A percentile compares a stretch with the other conserved stretches of the same genome.
phyloP scores from a whole-genome alignment of 2,113 vertebrate genomes.

The Hypanus sabinus region DNA sequence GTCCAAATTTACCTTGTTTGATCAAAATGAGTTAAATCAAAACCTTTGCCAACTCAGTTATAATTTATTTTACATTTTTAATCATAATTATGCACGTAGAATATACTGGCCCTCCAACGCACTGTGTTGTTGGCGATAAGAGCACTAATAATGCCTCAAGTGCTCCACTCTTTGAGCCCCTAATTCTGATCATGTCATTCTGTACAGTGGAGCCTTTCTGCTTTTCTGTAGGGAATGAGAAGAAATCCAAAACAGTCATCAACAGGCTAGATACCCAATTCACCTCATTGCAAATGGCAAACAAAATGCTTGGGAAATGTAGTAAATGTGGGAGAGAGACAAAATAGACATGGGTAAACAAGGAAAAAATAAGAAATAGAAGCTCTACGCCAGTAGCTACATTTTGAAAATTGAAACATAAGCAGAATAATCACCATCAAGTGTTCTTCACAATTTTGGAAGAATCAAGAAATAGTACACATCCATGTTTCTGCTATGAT shows the following conservation, averaged over 20 bases:
- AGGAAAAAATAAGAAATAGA: not conserved
- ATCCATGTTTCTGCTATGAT: not conserved
- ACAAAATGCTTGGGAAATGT: not conserved
- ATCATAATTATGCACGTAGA: not conserved
- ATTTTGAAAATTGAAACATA: not conserved
- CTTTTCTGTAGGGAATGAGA: not conserved
- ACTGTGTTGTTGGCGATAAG: not conserved
- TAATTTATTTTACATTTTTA: conserved; percentile 25
- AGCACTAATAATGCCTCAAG: not conserved
- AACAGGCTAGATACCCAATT: not conserved
- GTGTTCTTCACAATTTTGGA: not conserved
- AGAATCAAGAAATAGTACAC: not conserved
- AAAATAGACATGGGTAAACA: not conserved
- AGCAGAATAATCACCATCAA: not conserved
- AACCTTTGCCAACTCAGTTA: conserved; percentile 27
- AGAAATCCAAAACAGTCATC: not conserved
- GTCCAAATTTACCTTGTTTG: conserved; percentile 28
- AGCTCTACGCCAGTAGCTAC: not conserved
- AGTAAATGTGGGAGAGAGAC: not conserved
- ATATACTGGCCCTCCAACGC: not conserved
- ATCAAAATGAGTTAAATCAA: conserved; percentile 35
- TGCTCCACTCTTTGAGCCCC: not conserved
- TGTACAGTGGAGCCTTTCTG: not conserved
- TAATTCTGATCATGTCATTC: not conserved
- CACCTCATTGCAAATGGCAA: not conserved